Base-by-base conservation (phyloP, 23 tunicate species). In the Ciona savignyi region DNA sequence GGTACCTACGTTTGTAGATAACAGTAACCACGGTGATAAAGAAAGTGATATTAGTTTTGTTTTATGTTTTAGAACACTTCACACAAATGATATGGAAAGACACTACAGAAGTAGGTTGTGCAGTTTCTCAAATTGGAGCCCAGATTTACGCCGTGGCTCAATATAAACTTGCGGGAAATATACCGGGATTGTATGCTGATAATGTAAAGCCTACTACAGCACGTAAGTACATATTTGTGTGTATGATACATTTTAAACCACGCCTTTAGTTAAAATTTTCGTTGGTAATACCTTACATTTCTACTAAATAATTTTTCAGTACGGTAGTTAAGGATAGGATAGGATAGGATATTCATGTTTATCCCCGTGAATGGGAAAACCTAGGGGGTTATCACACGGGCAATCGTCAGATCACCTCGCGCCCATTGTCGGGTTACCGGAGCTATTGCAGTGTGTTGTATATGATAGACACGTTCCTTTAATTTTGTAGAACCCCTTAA, bases 1-100 rank as follows among this genome's bases (percentile, higher is more conserved):
- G n/a, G n/a, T n/a, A n/a, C n/a, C n/a, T n/a, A 49, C 20, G 15
- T 49, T 11, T 11, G 20, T 49, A 20, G 15, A 49, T 49, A 11
- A 49, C 61, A 49, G 19, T 11, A 49, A 11, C 20, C 20, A 49
- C 15, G 20, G 19, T 49, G 15, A 11, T 20, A 11, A 49, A 49
- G n/a, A n/a, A n/a, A n/a, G n/a, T n/a, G n/a, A n/a, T n/a, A n/a
- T n/a, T n/a, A n/a, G n/a, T n/a, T n/a, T 49, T 49, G 20, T 49
- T 49, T 49, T 49, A n/a, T n/a, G n/a, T n/a, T n/a, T 6, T 15
- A 65, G 72, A 68, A 68, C 72, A 68, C 72, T 68, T 68, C 34
- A 68, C 34, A 4, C 72, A 68, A 30, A 42, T 68, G 4, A 42
- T 68, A 4, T 68, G 72, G 72, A 68, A 68, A 29, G 42, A 68